phyloP scores from a whole-genome alignment of 2,888 invertebrate genomes.

The Pseudoips prasinana region DNA sequence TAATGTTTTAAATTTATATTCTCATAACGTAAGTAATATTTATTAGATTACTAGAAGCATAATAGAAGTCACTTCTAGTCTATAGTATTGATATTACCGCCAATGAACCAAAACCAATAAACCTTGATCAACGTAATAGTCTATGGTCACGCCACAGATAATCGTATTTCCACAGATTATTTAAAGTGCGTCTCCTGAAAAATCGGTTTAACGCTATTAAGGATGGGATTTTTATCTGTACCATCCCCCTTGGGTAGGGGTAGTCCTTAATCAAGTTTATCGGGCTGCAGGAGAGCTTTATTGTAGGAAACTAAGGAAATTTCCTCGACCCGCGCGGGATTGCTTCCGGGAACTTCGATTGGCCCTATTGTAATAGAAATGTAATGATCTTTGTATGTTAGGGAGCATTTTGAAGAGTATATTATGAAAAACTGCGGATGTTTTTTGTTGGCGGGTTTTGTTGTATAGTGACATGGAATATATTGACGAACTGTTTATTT shows the following conservation, averaged over 20 bases:
- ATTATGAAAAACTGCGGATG: conserved; percentile 3
- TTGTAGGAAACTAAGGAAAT: conserved; percentile 41
- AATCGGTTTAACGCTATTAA: conserved; percentile 38
- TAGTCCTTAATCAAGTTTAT: conserved; percentile 50
- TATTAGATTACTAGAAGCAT: too few relatives aligned
- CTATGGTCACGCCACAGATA: conserved; percentile 8
- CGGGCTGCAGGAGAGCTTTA: conserved; percentile 36
- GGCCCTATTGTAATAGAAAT: conserved; percentile 29
- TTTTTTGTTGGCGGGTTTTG: conserved; percentile 1
- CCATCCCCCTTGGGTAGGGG: conserved; percentile 33
- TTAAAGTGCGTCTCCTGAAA: conserved; percentile 22
- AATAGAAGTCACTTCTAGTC: too few relatives aligned
- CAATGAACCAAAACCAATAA: too few relatives aligned
- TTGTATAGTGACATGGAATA: too few relatives aligned
- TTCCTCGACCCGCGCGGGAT: conserved; percentile 32
- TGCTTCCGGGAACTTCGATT: conserved; percentile 34
- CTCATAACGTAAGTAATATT: too few relatives aligned
- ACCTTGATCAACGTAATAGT: too few relatives aligned
- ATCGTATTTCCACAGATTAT: conserved; percentile 12
- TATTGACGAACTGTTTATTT: too few relatives aligned
- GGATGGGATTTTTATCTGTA: conserved; percentile 28
- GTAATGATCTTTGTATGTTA: conserved; percentile 10
- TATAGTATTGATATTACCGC: too few relatives aligned
- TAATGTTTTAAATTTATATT: too few relatives aligned
- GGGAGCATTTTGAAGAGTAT: conserved; percentile 7